Conservation (phyloP, 2,113 vertebrate species). For the Phrynosoma blainvillii region DNA sequence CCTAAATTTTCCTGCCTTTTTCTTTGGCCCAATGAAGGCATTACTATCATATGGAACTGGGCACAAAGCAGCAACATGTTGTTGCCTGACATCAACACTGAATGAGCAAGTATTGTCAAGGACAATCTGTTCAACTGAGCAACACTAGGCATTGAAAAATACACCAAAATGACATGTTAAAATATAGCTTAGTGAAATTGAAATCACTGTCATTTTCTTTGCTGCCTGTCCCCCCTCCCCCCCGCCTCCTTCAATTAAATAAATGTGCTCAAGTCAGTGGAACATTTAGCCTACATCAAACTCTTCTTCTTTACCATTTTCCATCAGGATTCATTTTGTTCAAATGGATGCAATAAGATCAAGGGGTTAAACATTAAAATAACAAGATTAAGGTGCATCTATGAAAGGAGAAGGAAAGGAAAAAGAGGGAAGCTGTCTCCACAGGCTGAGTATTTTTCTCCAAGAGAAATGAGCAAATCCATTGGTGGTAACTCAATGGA, state of each 20-base stretch:
- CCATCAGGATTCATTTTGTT: not conserved
- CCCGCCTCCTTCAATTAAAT: no score
- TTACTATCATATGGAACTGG: no score
- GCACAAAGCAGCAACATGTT: not conserved
- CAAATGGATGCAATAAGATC: not conserved
- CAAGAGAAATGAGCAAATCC: constrained; percentile 2
- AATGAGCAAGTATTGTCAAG: not conserved
- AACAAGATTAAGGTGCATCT: not conserved
- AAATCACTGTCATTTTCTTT: not conserved
- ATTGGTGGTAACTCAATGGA: not conserved
- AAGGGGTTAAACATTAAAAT: not conserved
- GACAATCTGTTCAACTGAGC: not conserved
- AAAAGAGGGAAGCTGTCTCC: not conserved
- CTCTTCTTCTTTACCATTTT: not conserved
- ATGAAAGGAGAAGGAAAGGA: not conserved
- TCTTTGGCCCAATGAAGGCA: no score
- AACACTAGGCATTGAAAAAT: not conserved
- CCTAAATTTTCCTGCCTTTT: no score
- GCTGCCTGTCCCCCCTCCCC: not conserved
- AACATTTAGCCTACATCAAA: not conserved
- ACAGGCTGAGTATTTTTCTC: not conserved
- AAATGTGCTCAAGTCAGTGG: no score
- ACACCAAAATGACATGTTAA: not conserved
- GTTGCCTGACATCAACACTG: not conserved
- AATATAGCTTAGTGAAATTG: not conserved